Conservation (phyloP, 1,140 invertebrate genomes). For the Neodiprion pinetum region DNA sequence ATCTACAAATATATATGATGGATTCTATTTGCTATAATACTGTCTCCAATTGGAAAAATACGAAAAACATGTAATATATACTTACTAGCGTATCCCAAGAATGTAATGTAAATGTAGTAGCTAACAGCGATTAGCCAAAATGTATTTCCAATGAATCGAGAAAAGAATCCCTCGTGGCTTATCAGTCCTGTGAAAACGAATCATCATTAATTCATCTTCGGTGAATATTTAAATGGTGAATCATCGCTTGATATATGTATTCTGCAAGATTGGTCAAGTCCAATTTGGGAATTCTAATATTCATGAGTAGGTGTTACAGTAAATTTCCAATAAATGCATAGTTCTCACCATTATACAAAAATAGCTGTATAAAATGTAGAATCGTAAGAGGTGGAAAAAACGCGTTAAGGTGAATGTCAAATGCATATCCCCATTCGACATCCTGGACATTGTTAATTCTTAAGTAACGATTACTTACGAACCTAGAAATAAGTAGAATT, state of each 20-base stretch:
- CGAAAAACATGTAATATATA: conserved; percentile 31
- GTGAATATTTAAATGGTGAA: not conserved
- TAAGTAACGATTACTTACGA: conserved; percentile 88
- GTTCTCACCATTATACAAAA: conserved; percentile 85
- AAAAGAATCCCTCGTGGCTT: conserved; percentile 75
- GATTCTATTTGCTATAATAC: not conserved
- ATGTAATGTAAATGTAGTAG: conserved; percentile 98
- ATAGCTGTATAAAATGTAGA: conserved; percentile 90
- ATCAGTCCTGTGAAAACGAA: conserved; percentile 74
- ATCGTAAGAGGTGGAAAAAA: conserved; percentile 95
- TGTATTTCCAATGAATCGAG: conserved; percentile 89
- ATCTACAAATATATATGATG: conserved; percentile 1
- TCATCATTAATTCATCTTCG: conserved; percentile 9
- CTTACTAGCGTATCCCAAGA: conserved; percentile 96
- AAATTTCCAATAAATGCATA: conserved; percentile 16
- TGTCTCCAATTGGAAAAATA: not conserved
- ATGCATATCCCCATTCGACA: conserved; percentile 98
- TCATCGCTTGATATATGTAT: not conserved
- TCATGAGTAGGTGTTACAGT: conserved; percentile 20
- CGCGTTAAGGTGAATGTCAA: conserved; percentile 98
- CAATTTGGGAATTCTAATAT: too few relatives aligned
- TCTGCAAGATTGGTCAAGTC: not conserved
- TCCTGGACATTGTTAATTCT: conserved; percentile 74
- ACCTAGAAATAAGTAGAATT: conserved; percentile 67
- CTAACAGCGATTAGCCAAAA: conserved; percentile 91